Evolutionary conservation across 2,113 vertebrate genomes (phyloP).

Genomic region (Orthonyx spaldingii): DNA sequence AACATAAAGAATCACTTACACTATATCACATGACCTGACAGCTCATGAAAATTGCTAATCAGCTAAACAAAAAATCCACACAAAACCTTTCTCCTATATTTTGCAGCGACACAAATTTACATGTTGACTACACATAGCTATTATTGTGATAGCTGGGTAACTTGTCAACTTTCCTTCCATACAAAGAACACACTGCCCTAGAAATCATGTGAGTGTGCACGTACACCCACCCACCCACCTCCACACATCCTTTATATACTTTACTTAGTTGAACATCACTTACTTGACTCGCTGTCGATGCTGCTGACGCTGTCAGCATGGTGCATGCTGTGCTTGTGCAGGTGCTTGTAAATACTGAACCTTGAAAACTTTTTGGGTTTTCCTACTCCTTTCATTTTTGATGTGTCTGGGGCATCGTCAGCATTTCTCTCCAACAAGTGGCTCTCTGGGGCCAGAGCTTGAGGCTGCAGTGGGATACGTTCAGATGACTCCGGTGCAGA

Average conservation of each 20-base stretch:
- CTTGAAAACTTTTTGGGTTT: constrained; percentile 74
- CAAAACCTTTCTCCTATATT: neutral
- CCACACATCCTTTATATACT: neutral
- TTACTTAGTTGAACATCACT: constrained; percentile 34
- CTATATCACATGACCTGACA: neutral
- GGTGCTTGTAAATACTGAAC: constrained; percentile 84
- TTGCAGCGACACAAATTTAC: neutral
- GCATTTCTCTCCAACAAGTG: neutral
- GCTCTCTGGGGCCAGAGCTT: constrained; percentile 14
- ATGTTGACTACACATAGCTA: neutral
- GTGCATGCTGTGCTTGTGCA: constrained; percentile 81
- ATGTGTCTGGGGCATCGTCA: constrained; percentile 68
- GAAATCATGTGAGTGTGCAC: neutral
- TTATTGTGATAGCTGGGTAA: neutral
- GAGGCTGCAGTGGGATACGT: neutral
- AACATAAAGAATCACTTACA: neutral
- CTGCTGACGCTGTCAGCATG: constrained; percentile 84
- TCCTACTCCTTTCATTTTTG: constrained; percentile 81
- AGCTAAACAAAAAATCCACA: neutral
- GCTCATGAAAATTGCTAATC: neutral
- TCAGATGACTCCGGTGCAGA: constrained; percentile 4
- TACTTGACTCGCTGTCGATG: constrained; percentile 83
- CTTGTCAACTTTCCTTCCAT: neutral
- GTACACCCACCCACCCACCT: neutral
- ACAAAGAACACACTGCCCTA: neutral